Evolutionary conservation across 2,113 vertebrate genomes (phyloP).

Genomic region (Procapra przewalskii): DNA sequence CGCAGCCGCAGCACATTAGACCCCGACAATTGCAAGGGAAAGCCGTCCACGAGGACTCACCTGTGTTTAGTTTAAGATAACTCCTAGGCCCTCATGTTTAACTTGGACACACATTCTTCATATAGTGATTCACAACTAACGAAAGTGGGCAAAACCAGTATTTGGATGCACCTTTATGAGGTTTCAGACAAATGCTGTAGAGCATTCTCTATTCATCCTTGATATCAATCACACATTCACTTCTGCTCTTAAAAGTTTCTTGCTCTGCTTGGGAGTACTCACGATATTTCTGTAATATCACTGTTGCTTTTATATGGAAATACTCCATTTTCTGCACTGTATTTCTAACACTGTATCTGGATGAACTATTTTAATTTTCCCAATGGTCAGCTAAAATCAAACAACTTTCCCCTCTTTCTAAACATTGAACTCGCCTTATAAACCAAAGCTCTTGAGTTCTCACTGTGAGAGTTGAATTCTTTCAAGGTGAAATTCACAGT

Average conservation of each 20-base stretch:
- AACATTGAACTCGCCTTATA: conserved; percentile 57
- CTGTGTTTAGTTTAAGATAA: background rate
- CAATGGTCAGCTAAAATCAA: conserved; percentile 62
- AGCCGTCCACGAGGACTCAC: background rate
- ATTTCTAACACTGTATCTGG: conserved; percentile 31
- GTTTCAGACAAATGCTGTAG: background rate
- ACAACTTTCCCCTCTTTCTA: conserved; percentile 53
- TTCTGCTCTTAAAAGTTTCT: background rate
- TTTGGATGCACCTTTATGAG: background rate
- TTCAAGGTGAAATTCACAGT: background rate
- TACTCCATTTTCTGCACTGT: conserved; percentile 60
- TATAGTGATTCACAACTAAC: background rate
- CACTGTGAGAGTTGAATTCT: background rate
- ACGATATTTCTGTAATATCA: background rate
- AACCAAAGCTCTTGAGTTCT: conserved; percentile 48
- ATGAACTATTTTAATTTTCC: conserved; percentile 67
- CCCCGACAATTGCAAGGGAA: background rate
- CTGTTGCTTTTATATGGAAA: conserved; percentile 53
- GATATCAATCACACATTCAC: background rate
- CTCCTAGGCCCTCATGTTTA: background rate
- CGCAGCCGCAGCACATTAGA: background rate
- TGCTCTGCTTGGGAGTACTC: background rate
- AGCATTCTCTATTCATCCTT: background rate
- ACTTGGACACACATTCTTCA: background rate
- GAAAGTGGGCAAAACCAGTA: background rate